Evolutionary conservation across 2,888 invertebrate genomes (phyloP).

Genomic region (Epirrhoe alternata): DNA sequence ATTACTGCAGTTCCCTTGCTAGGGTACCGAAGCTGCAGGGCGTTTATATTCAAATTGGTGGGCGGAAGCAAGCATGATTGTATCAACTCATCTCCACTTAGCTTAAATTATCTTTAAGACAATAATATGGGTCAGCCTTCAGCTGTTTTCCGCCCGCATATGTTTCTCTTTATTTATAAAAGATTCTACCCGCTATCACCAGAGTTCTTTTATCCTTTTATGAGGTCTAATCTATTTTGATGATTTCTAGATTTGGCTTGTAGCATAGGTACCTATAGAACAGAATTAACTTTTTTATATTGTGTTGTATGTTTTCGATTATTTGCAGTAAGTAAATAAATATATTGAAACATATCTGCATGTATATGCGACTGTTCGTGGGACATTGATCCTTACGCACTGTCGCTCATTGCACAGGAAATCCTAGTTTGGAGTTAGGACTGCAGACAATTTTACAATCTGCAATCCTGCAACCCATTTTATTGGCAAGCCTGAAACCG

Average conservation of each 20-base stretch:
- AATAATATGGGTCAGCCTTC: slow-evolving; percentile 48
- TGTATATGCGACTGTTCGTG: slow-evolving; percentile 5
- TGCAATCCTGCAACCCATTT: slow-evolving; percentile 13
- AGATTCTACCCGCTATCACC: neutral
- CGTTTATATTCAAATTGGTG: slow-evolving; percentile 59
- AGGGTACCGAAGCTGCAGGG: slow-evolving; percentile 37
- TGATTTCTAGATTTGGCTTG: neutral
- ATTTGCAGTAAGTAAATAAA: neutral
- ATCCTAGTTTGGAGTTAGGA: slow-evolving; percentile 26
- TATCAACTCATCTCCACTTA: slow-evolving; percentile 58
- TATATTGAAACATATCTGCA: neutral
- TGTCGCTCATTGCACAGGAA: slow-evolving; percentile 27
- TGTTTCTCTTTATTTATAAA: neutral
- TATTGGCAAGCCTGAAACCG: neutral
- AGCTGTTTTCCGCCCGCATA: slow-evolving; percentile 55
- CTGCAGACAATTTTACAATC: slow-evolving; percentile 25
- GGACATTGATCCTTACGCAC: slow-evolving; percentile 33
- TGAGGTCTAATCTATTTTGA: neutral
- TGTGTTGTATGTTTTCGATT: neutral
- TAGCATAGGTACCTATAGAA: neutral
- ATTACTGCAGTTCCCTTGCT: neutral
- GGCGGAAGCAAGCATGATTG: slow-evolving; percentile 60
- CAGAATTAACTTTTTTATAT: too few relatives aligned
- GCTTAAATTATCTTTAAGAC: slow-evolving; percentile 53
- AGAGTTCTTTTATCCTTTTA: neutral